Percentiles rank a stretch among this genome's conserved stretches.
Evolutionary conservation across 2,113 vertebrate genomes (phyloP).

Genomic region (Sula dactylatra): DNA sequence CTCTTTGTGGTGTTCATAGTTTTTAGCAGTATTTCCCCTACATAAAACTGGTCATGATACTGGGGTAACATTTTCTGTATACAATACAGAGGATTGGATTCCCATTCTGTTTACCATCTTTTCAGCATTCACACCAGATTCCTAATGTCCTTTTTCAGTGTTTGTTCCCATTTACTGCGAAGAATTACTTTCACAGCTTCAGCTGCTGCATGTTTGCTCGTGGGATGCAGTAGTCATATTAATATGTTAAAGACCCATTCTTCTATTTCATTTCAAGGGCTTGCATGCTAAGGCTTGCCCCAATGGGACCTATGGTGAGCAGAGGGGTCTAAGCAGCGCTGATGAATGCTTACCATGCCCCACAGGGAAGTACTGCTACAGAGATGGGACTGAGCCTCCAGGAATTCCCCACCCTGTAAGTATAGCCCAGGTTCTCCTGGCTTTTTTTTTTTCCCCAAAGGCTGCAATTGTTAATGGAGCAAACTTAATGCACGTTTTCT

Average conservation of each 20-base stretch:
- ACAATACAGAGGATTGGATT: not conserved
- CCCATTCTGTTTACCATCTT: not conserved
- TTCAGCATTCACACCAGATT: not conserved
- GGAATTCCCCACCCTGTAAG: constrained; percentile 83
- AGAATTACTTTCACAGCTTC: not conserved
- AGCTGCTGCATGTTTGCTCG: not conserved
- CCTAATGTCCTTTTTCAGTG: not conserved
- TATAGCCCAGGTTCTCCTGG: not conserved
- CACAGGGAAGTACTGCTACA: constrained; percentile 81
- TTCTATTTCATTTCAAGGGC: constrained; percentile 46
- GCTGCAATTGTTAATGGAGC: not conserved
- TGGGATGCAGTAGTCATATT: not conserved
- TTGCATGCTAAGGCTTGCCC: constrained; percentile 81
- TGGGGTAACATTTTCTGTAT: rapidly evolving
- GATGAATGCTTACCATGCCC: constrained; percentile 80
- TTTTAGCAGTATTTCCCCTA: not conserved
- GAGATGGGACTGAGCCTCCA: constrained; percentile 47
- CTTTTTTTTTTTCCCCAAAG: not conserved
- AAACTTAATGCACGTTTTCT: not conserved
- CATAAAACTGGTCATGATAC: not conserved
- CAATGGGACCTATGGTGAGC: constrained; percentile 81
- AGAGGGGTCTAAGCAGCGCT: constrained; percentile 74
- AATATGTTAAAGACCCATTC: not conserved
- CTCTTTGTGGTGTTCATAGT: not conserved
- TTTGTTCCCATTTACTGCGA: not conserved